Conservation (phyloP, 1,140 invertebrate species). For the Drosophila ambigua region DNA sequence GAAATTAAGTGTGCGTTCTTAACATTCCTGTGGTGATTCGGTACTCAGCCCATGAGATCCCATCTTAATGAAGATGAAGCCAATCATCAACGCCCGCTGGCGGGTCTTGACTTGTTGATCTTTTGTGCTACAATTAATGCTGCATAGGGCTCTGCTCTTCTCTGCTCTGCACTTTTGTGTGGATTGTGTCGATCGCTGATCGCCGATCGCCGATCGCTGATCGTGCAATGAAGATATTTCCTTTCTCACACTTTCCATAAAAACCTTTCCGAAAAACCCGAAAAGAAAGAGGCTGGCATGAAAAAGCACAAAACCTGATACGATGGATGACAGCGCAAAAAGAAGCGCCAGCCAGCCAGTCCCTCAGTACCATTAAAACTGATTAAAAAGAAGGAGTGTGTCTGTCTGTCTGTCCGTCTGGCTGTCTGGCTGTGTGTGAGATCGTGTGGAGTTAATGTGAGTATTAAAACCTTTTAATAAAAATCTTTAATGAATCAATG, state of each 20-base stretch:
- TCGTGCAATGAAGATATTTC: slow-evolving; percentile 80
- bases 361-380: slow-evolving; percentile 61
- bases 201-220: slow-evolving; percentile 46
- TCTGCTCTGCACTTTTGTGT: slow-evolving; percentile 56
- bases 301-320: slow-evolving; percentile 82
- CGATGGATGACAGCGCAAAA: slow-evolving; percentile 83
- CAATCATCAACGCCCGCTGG: slow-evolving; percentile 65
- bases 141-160: slow-evolving; percentile 41
- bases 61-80: slow-evolving; percentile 67
- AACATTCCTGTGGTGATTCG: slow-evolving; percentile 59
- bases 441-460: slow-evolving; percentile 83
- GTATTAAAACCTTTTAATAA: slow-evolving; percentile 83
- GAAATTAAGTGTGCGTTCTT: slow-evolving; percentile 44
- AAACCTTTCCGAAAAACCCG: slow-evolving; percentile 32
- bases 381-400: neutral
- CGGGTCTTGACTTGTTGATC: slow-evolving; percentile 45
- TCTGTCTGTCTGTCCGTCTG: too few relatives aligned
- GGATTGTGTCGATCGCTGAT: slow-evolving; percentile 52
- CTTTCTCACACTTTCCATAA: slow-evolving; percentile 80
- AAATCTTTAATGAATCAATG: slow-evolving; percentile 83
- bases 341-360: slow-evolving; percentile 71
- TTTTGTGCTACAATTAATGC: slow-evolving; percentile 68
- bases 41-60: slow-evolving; percentile 14
- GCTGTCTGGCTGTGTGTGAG: slow-evolving; percentile 44
- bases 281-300: slow-evolving; percentile 68